These are phyloP conservation scores for Clavelina lepadiformis DNA, from an alignment of 23 tunicate genomes.

Conservation along the genomic window DNA sequence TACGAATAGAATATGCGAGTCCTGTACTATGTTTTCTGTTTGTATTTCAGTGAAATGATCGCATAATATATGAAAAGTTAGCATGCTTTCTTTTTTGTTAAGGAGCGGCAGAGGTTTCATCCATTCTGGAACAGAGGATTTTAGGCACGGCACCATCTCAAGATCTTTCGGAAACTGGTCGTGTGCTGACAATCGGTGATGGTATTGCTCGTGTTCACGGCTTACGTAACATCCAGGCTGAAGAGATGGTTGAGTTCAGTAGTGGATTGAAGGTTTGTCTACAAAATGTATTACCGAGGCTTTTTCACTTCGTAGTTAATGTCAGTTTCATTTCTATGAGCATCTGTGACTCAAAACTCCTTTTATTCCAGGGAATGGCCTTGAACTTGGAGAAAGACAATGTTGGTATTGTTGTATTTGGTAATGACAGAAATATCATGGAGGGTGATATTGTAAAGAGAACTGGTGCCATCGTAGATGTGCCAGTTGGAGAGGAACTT, in stretches of 20 bases:
- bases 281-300: neutral
- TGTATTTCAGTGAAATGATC: too few relatives aligned
- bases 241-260: conserved; percentile 99
- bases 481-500: conserved; percentile 97
- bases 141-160: conserved; percentile 80
- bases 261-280: conserved; percentile 86
- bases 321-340: too few relatives aligned
- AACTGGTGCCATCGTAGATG: conserved; percentile 99
- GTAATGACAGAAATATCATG: conserved; percentile 95
- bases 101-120: conserved; percentile 98
- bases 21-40: too few relatives aligned
- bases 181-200: conserved; percentile 98
- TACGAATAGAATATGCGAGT: too few relatives aligned
- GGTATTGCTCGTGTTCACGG: conserved; percentile 99
- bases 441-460: conserved; percentile 99
- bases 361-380: conserved; percentile 86
- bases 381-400: conserved; percentile 99
- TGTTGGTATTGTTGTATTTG: conserved; percentile 99
- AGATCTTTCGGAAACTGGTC: conserved; percentile 95
- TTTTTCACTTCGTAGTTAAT: too few relatives aligned
- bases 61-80: too few relatives aligned
- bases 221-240: conserved; percentile 97
- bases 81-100: neutral
- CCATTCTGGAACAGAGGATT: conserved; percentile 93
- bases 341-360: too few relatives aligned